Percentiles rank a stretch among this genome's conserved stretches.
phyloP scores from a whole-genome alignment of 2,888 invertebrate species.

The Cordilura impudica region DNA sequence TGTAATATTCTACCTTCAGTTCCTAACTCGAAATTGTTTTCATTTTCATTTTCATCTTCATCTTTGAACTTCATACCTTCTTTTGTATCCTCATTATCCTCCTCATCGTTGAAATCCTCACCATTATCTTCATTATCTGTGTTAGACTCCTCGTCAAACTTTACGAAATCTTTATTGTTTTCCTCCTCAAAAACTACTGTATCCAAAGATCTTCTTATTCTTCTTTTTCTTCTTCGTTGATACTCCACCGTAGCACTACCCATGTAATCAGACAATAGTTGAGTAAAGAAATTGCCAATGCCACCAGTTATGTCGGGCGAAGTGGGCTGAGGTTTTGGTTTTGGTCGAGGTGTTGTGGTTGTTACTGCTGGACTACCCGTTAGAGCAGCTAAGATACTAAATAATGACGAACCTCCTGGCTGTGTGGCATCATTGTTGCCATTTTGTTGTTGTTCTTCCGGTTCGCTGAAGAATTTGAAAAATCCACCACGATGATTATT shows the following conservation, averaged over 20 bases:
- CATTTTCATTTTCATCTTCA: conserved; percentile 57
- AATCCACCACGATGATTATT: conserved; percentile 93
- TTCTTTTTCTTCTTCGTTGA: conserved; percentile 66
- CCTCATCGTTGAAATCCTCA: conserved; percentile 52
- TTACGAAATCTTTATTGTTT: conserved; percentile 45
- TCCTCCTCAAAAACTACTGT: conserved; percentile 44
- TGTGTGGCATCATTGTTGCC: conserved; percentile 43
- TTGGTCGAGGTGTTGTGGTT: conserved; percentile 66
- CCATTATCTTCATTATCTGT: conserved; percentile 13
- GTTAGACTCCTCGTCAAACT: conserved; percentile 62
- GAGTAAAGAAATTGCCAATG: conserved; percentile 75
- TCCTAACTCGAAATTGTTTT: conserved; percentile 8
- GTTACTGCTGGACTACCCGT: conserved; percentile 68
- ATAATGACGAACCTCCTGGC: conserved; percentile 65
- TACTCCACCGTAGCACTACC: conserved; percentile 68
- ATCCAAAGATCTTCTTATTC: conserved; percentile 39
- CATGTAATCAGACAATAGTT: conserved; percentile 73
- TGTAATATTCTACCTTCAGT: conserved; percentile 32
- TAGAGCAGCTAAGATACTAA: conserved; percentile 72
- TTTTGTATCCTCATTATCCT: conserved; percentile 58
- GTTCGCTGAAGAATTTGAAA: conserved; percentile 86
- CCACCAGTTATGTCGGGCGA: conserved; percentile 70
- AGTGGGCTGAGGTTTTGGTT: conserved; percentile 64
- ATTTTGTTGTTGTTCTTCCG: conserved; percentile 74
- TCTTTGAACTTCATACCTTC: conserved; percentile 28